Evolutionary conservation across 2,888 invertebrate species (phyloP), one percentile per base, ranked within the genome.

Genomic region (Himalopsyche kuldschensis): DNA sequence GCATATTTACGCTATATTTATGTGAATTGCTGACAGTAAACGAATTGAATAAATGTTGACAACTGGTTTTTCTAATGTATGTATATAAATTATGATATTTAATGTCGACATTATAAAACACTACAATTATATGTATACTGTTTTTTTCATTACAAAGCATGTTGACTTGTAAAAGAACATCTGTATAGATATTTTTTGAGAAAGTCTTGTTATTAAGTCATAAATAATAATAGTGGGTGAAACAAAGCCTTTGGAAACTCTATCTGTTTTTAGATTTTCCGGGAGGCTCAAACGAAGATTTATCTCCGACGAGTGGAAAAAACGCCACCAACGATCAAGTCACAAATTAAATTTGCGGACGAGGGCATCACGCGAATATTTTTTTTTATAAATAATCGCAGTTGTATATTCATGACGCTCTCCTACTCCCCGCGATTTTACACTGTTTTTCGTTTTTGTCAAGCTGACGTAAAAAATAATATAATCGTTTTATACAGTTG

Each of bases 281-380:
- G 6, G 20, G 8, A 20, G 76, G 82, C 75, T 79, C 41, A 77
- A 85, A 85, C 82, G 81, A 85, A 85, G 83, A 85, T 85, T 81
- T 85, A 83, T 85, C 35, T 85, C 63, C 75, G 30, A 30, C 55
- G 20, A 17, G 79, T 32, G 69, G 75, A 82, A 41, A 47, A 75
- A 31, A 78, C 46, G 48, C 30, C 82, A 27, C 24, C 27, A 3
- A 69, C 69, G 27, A 69, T 69, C 69, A 69, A 30, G 69, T 69
- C 69, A 78, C 63, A 82, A 82, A 83, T 83, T 83, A 80, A 83
- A 83, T 85, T 85, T 75, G 41, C n/a, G 82, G 82, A 83, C 81
- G 77, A 76, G 69, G 63, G 47, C 47, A 69, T 69, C 69, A 35
- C 46, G 48, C 55, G 76, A 75, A 46, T 75, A 82, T 82, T n/a